Evolutionary conservation across 2,888 invertebrate species (phyloP).

Genomic region (Lycocerus yunnanus): DNA sequence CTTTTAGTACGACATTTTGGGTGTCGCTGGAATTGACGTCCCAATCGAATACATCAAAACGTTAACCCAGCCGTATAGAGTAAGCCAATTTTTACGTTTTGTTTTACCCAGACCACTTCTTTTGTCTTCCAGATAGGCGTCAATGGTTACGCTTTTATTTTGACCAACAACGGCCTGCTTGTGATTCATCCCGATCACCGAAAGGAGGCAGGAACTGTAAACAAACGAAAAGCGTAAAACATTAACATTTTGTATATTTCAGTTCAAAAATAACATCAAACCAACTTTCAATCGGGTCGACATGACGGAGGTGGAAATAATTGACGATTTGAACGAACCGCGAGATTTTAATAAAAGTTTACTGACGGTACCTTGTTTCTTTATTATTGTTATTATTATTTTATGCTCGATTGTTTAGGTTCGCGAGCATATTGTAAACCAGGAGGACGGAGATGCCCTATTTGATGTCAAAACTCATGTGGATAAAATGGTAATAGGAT

Average conservation of each 20-base stretch:
- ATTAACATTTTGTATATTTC: slow-evolving; percentile 8
- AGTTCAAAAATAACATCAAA: slow-evolving; percentile 86
- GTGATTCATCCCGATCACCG: slow-evolving; percentile 92
- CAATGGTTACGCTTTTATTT: slow-evolving; percentile 91
- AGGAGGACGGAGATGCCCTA: slow-evolving; percentile 61
- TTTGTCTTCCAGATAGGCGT: slow-evolving; percentile 77
- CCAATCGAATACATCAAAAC: slow-evolving; percentile 88
- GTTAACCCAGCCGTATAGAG: slow-evolving; percentile 84
- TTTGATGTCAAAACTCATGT: slow-evolving; percentile 83
- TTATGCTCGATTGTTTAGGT: slow-evolving; percentile 36
- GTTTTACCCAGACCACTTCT: not conserved
- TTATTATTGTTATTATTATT: not conserved
- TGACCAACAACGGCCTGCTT: slow-evolving; percentile 94
- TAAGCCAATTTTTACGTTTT: slow-evolving; percentile 56
- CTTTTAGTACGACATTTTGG: slow-evolving; percentile 82
- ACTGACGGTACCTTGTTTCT: slow-evolving; percentile 43
- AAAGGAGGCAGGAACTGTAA: slow-evolving; percentile 72
- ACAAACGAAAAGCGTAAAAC: not conserved
- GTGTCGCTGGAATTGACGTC: slow-evolving; percentile 96
- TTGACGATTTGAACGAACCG: slow-evolving; percentile 69
- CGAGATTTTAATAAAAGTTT: slow-evolving; percentile 71
- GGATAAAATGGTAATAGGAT: slow-evolving; percentile 82
- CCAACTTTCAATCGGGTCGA: slow-evolving; percentile 97
- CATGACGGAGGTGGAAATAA: slow-evolving; percentile 90
- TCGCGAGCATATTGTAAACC: slow-evolving; percentile 56